Conservation (phyloP, 1,140 invertebrate genomes). For the Parapsyche elsis region DNA sequence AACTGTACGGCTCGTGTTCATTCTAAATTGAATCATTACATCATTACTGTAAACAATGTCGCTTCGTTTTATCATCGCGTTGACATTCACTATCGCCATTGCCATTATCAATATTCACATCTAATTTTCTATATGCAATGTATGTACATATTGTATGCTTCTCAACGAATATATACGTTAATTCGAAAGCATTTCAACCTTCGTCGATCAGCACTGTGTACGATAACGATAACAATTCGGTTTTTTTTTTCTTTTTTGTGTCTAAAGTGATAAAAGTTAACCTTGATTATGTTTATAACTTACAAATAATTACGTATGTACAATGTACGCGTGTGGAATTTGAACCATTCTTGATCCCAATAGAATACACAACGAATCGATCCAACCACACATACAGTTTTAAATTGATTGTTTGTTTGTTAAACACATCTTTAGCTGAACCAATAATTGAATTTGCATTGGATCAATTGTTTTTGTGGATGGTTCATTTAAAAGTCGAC, state of each 20-base stretch:
- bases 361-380: no score
- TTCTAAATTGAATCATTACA: background rate
- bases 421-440: no score
- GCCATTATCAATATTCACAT: no score
- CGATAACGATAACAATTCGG: background rate
- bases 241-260: background rate
- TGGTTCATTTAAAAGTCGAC: no score
- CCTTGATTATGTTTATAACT: slow-evolving; percentile 1
- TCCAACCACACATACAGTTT: no score
- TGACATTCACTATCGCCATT: background rate
- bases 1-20: background rate
- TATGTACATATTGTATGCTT: no score
- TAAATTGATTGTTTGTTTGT: no score
- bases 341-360: no score
- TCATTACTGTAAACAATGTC: background rate
- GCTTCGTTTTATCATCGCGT: background rate
- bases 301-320: background rate
- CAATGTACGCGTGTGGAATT: no score
- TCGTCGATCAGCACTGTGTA: background rate
- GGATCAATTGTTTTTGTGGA: no score
- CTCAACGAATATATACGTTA: background rate
- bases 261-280: background rate
- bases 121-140: no score
- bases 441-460: no score
- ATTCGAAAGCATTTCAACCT: background rate